Base-by-base conservation (phyloP, 2,888 invertebrate species). In the Ennomos quercinarius region DNA sequence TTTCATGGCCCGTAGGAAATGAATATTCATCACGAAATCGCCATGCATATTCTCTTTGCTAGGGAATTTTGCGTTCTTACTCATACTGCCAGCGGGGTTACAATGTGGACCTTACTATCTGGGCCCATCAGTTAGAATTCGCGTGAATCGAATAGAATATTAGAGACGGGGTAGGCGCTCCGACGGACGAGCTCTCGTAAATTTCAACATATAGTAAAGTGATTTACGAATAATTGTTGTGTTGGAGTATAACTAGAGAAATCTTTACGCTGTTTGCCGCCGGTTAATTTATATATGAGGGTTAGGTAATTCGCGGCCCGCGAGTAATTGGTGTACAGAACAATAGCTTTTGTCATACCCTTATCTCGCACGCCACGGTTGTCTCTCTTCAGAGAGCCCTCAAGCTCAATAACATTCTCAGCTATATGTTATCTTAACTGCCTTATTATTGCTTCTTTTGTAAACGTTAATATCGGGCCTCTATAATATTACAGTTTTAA, bases 191-290 rank as follows among this genome's bases (percentile, higher is more conserved):
- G 78, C 80, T 87, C 88, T 90, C 90, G 92, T 92, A 92, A 92
- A 91, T 92, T 92, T 91, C 91, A 91, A 91, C 92, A 91, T 92
- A 92, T 92, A 92, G 90, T 91, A 92, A 92, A 92, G 92, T 92
- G 92, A 92, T 92, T 92, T 92, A 92, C 92, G 92, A 91, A 92
- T 92, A 91, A 92, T 92, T 92, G 92, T 92, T 92, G 87, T 91
- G 90, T 88, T 91, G 89, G 89, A 84, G 89, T 92, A 91, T 91
- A 91, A 90, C 90, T 91, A 91, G 91, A 89, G 91, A 91, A 91
- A 92, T 92, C 91, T 92, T 92, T 92, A 91, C 91, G 92, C 91
- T 91, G 90, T 89, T 89, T 90, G 92, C 91, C 87, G 89, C 86
- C 81, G 84, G 84, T 86, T 91, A 91, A 92, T 92, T 92, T 91